Percentiles rank a stretch among this genome's conserved stretches.
Evolutionary conservation across 2,888 invertebrate genomes (phyloP).

Genomic region (Eupsilia transversa): DNA sequence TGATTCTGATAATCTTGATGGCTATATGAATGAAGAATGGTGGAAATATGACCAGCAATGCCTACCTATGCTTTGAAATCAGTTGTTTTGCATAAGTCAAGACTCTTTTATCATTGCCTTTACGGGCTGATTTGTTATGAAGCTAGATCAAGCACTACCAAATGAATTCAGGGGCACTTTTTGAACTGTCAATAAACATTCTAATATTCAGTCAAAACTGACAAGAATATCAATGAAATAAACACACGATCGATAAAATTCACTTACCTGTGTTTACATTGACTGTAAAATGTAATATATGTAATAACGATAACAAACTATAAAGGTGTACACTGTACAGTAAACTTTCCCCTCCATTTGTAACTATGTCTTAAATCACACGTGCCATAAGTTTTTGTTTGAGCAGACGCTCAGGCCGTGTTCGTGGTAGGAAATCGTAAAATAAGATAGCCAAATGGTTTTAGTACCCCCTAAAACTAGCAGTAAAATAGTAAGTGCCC

Average conservation of each 20-base stretch:
- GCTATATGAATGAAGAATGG: not conserved
- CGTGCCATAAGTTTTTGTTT: constrained; percentile 81
- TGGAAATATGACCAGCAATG: not conserved
- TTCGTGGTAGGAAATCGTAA: constrained; percentile 82
- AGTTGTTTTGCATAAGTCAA: not conserved
- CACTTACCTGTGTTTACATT: constrained; percentile 6
- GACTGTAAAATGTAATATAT: constrained; percentile 21
- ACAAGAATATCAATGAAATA: not conserved
- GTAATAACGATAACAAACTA: constrained; percentile 49
- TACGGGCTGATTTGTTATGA: not conserved
- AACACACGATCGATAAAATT: not conserved
- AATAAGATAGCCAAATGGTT: constrained; percentile 87
- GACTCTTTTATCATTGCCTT: not conserved
- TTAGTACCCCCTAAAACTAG: constrained; percentile 86
- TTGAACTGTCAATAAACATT: not conserved
- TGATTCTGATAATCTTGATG: not conserved
- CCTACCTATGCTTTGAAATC: not conserved
- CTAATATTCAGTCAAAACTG: not conserved
- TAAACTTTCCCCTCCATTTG: constrained; percentile 48
- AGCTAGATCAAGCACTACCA: not conserved
- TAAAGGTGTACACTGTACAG: constrained; percentile 39
- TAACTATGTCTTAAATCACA: constrained; percentile 73
- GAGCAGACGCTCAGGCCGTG: constrained; percentile 70
- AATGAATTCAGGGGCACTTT: not conserved
- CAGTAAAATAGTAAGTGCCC: constrained; percentile 84